Evolutionary conservation across 2,113 vertebrate genomes (phyloP).

Genomic region (Pachyramphus minor): DNA sequence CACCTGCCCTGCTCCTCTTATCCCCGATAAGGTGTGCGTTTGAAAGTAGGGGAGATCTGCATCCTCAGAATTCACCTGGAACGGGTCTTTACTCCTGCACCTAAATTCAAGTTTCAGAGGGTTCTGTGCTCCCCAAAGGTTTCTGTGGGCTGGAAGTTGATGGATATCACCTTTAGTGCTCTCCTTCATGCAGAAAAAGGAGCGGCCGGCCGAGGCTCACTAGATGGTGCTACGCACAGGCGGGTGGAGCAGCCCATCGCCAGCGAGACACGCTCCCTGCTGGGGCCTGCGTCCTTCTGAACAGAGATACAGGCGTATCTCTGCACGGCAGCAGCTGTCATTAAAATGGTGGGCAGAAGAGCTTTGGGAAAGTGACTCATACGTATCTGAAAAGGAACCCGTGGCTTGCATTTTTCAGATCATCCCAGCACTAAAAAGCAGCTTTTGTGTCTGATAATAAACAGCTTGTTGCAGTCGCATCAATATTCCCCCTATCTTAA

Average conservation of each 20-base stretch:
- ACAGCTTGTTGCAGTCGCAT: neutral
- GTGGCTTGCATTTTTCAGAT: neutral
- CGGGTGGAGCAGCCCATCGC: neutral
- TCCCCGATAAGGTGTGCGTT: neutral
- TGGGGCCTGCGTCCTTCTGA: accelerated
- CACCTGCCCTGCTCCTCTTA: neutral
- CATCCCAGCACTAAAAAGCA: neutral
- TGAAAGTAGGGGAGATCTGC: neutral
- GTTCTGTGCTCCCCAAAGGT: neutral
- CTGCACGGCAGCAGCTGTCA: neutral
- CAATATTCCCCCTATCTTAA: neutral
- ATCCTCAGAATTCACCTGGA: neutral
- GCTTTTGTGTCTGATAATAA: neutral
- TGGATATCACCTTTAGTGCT: accelerated
- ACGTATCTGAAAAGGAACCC: accelerated
- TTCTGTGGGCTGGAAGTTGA: neutral
- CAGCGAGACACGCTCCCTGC: accelerated
- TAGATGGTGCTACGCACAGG: neutral
- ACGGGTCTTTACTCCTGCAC: neutral
- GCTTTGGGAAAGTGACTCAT: neutral
- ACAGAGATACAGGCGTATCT: neutral
- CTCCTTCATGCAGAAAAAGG: accelerated
- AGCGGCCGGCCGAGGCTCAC: neutral
- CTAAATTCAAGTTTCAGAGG: neutral
- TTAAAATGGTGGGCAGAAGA: neutral